Conservation (phyloP, 2,888 invertebrate species). For the Tachina lurida region DNA sequence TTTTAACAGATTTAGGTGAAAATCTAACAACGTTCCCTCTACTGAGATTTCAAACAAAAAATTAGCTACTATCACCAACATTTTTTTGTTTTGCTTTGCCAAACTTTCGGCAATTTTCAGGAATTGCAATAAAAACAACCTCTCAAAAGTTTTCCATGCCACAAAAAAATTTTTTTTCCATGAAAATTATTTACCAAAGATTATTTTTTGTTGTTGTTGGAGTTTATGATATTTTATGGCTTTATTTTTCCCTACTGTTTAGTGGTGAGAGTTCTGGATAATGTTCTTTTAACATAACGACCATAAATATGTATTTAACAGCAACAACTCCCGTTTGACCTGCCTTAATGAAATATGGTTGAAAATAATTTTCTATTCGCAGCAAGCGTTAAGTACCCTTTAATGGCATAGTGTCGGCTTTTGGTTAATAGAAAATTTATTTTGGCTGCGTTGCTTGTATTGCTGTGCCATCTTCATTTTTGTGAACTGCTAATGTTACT, state of each 20-base stretch:
- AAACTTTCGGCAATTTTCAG: too few relatives aligned
- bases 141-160: too few relatives aligned
- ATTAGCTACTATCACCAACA: too few relatives aligned
- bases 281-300: not conserved
- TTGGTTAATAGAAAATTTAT: conserved; percentile 25
- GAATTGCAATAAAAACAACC: too few relatives aligned
- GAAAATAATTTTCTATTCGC: not conserved
- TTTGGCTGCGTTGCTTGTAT: not conserved
- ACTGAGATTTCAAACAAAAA: too few relatives aligned
- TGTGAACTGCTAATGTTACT: not conserved
- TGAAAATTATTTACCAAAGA: too few relatives aligned
- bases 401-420: conserved; percentile 6
- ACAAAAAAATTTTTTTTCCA: too few relatives aligned
- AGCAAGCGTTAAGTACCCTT: not conserved
- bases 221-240: too few relatives aligned
- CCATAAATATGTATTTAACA: not conserved
- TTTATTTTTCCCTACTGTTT: not conserved
- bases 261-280: not conserved
- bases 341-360: conserved; percentile 5
- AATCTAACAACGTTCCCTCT: too few relatives aligned
- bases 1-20: too few relatives aligned
- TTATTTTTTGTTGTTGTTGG: too few relatives aligned
- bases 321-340: not conserved
- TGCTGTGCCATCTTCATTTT: conserved; percentile 5
- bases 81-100: too few relatives aligned